Base-by-base conservation (phyloP, 2,113 vertebrate species). In the Serilophus lunatus region DNA sequence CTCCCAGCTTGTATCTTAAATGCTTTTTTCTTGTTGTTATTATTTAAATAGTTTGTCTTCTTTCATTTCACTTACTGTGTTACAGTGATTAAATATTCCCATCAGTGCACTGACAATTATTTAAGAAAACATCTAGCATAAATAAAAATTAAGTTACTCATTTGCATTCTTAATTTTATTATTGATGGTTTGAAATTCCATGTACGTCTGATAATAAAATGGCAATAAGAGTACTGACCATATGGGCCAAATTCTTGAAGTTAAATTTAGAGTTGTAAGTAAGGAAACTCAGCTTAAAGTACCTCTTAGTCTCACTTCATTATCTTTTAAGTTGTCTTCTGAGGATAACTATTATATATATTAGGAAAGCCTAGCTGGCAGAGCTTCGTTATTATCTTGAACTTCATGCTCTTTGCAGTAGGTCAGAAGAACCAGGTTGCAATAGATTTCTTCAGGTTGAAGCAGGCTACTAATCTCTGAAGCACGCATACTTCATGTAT, bases 81-180 rank as follows among this genome's bases (percentile, higher is more conserved):
- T 70, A 59, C 7, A 59, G 6, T 42, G 47, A 50, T 74, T 80
- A 83, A 65, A 72, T 60, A 79, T 51, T 72, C 31, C 38, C 4
- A 36, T n/a, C 50, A 50, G 4, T 4, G 10, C 25, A 29, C 9
- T 49, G 69, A 63, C 8, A 75, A 35, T 63, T 84, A 63, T 69
- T 60, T 76, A 57, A 36, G 31, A 64, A 77, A 88, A 65, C 3
- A 49, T 29, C 18, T 57, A 25, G 17, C 60, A 28, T 60, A 54
- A 71, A 56, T 47, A 35, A 68, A 90, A 68, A 82, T 6, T 28
- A 68, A 56, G 17, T 16, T 64, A 44, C 2, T 68, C 0, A n/a
- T 63, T 86, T 96, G 70, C 25, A 29, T 28, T 82, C 15, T 51
- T 63, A 4, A 13, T 91, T 89, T 91, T 84, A 16, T 65, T 71